A percentile compares a stretch with the other conserved stretches of the same genome.
These are phyloP conservation scores for Chesias legatella DNA, from an alignment of 2,888 invertebrate species.

Conservation along the genomic window DNA sequence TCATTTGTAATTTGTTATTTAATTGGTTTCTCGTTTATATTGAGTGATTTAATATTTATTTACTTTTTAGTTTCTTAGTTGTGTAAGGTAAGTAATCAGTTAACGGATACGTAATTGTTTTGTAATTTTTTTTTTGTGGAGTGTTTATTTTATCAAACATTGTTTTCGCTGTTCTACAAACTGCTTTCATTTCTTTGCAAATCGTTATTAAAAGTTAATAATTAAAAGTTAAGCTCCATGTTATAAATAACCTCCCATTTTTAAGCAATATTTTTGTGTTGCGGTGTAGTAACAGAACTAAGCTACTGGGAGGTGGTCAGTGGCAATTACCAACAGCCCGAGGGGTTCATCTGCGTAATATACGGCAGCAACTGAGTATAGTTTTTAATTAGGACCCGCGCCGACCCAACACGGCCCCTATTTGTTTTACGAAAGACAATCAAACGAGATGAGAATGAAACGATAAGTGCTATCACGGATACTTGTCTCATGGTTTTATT, in stretches of 20 bases:
- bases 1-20: constrained; percentile 70
- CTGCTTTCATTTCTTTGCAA: too few relatives aligned
- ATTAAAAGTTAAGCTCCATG: too few relatives aligned
- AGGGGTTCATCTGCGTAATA: constrained; percentile 61
- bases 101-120: too few relatives aligned
- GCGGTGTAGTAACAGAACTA: constrained; percentile 49
- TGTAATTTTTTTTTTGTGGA: too few relatives aligned
- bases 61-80: too few relatives aligned
- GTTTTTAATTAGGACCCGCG: constrained; percentile 74
- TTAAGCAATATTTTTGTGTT: constrained; percentile 14
- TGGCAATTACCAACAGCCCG: constrained; percentile 57
- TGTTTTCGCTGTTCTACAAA: too few relatives aligned
- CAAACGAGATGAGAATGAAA: constrained; percentile 49
- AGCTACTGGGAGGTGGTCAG: constrained; percentile 64
- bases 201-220: too few relatives aligned
- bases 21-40: constrained; percentile 67
- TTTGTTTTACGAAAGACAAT: constrained; percentile 67
- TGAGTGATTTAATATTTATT: constrained; percentile 37
- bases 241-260: too few relatives aligned
- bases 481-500: constrained; percentile 57
- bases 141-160: too few relatives aligned
- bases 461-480: constrained; percentile 63
- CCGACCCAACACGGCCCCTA: constrained; percentile 61
- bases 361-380: constrained; percentile 63
- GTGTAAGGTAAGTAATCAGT: too few relatives aligned